Base-by-base conservation (phyloP, 2,797 vertebrate species). In the Tachyglossus aculeatus region DNA sequence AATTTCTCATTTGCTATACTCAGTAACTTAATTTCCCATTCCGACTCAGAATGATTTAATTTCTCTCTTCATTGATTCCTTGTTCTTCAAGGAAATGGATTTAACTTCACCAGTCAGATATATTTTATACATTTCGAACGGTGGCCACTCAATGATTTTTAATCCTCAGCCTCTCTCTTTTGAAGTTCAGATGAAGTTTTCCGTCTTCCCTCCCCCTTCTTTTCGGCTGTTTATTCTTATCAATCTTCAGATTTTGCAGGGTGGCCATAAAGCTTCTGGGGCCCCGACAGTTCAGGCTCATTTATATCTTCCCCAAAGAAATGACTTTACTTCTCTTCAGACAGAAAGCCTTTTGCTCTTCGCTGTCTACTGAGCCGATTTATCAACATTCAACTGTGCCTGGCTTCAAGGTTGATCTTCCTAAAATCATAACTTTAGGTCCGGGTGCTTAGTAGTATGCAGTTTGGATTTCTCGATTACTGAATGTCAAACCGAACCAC, bases 401-500 rank as follows among this genome's bases (percentile, higher is more conserved):
- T 85, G 9, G 48, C 67, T 74, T 76, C 54, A 80, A 75, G 59
- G 22, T 55, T 81, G 45, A 72, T 78, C 15, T 61, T 80, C 67
- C 16, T 60, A 60, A 83, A 76, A 14, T 57, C 21, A n/a, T 19
- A 66, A 57, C 16, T 50, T 81, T 36, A 83, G 77, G 60, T 77
- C 79, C 81, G 50, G 16, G 39, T 81, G 34, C 44, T 65, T 65
- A 80, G 53, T 79, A 69, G 36, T 65, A 70, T 83, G 41, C 34
- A 57, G 58, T 57, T 88, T 82, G 86, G 55, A 71, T 82, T 86
- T 81, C 34, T 72, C 81, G 80, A 82, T 73, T 74, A 74, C 24
- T 47, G 3, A 73, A 73, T 73, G 77, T 78, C 67, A 77, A 43
- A 78, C 64, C 65, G 82, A 80, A 81, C 83, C 55, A 82, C 60